These are phyloP conservation scores for Holothuria leucospilota DNA, from an alignment of 53 echinoderm and acorn worm genomes.

Conservation along the genomic window DNA sequence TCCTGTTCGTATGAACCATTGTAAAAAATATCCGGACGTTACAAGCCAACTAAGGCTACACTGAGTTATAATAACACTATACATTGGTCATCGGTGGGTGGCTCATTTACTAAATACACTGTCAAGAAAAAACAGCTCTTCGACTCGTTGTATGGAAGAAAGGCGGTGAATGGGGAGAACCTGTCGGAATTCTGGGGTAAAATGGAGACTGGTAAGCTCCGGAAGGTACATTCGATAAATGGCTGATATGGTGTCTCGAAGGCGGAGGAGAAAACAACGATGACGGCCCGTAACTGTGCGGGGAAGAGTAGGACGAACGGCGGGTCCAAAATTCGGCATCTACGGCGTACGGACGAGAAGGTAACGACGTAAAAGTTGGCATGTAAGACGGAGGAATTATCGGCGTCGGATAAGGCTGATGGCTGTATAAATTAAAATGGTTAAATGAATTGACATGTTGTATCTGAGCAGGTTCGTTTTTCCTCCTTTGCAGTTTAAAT, in stretches of 20 bases:
- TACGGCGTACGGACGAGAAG: not conserved
- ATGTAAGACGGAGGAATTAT: not conserved
- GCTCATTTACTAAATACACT: too few species aligned
- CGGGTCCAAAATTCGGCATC: conserved; percentile 10
- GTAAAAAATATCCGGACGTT: too few species aligned
- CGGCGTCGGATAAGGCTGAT: conserved; percentile 26
- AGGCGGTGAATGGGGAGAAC: not conserved
- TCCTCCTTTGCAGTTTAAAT: conserved; percentile 73
- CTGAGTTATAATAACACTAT: too few species aligned
- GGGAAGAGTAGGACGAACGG: not conserved
- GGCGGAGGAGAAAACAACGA: not conserved
- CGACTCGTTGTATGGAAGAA: not conserved
- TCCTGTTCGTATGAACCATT: too few species aligned
- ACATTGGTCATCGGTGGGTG: too few species aligned
- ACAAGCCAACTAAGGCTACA: too few species aligned
- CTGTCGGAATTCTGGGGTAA: not conserved
- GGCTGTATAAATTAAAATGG: conserved; percentile 76
- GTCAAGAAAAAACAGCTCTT: not conserved
- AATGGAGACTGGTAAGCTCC: not conserved
- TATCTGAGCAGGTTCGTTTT: conserved; percentile 81
- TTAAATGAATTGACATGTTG: conserved; percentile 85
- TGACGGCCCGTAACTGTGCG: not conserved
- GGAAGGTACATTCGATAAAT: not conserved
- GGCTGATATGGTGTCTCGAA: not conserved
- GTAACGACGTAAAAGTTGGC: not conserved